These are phyloP conservation scores for Lepidochitona cinerea DNA, from an alignment of 2,888 invertebrate species.

Conservation along the genomic window DNA sequence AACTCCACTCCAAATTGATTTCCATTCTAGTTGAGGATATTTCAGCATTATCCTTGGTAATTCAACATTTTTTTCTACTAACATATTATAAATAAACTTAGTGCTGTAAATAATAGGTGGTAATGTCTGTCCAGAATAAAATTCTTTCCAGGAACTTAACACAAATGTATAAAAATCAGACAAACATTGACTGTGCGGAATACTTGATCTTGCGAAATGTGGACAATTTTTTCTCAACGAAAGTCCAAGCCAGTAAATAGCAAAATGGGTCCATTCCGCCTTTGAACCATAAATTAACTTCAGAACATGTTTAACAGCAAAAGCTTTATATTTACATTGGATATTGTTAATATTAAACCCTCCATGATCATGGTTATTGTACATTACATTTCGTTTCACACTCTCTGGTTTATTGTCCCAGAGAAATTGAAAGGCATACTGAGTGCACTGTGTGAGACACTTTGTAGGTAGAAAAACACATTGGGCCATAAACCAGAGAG, in stretches of 20 bases:
- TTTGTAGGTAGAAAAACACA: background rate
- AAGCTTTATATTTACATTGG: background rate
- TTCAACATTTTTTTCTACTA: background rate
- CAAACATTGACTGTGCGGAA: background rate
- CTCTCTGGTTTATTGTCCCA: background rate
- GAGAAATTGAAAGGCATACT: background rate
- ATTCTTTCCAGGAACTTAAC: background rate
- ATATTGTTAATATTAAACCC: background rate
- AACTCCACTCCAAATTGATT: background rate
- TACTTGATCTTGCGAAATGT: background rate
- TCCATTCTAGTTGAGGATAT: background rate
- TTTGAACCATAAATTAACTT: background rate
- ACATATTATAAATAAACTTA: background rate
- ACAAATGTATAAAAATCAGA: background rate
- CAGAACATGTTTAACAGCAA: background rate
- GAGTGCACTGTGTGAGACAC: background rate
- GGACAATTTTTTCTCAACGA: background rate
- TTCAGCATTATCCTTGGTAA: background rate
- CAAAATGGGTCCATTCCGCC: conserved; percentile 4
- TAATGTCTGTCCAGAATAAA: background rate
- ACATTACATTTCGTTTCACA: background rate
- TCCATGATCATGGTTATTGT: background rate
- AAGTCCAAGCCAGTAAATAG: background rate
- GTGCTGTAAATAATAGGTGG: background rate
- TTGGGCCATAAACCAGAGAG: background rate